Evolutionary conservation across 2,888 invertebrate species (phyloP).

Genomic region (Dyspetes luteomarginatus): DNA sequence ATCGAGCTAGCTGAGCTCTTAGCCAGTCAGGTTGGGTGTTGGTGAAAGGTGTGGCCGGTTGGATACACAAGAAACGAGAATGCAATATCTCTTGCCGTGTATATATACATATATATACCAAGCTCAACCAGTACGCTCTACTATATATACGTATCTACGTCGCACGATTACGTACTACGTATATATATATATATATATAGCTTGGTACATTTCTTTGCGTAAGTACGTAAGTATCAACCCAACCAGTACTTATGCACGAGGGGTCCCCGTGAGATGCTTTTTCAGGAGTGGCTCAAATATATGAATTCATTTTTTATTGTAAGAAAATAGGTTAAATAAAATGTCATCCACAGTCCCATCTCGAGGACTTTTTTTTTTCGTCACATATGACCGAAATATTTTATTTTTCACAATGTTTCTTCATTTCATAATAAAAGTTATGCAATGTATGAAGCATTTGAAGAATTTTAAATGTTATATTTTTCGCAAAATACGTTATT

Average conservation of each 20-base stretch:
- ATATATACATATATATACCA: not conserved
- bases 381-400: no score
- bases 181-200: conserved; percentile 3
- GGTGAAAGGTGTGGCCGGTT: conserved; percentile 82
- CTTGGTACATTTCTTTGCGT: conserved; percentile 21
- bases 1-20: conserved; percentile 57
- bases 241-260: conserved; percentile 12
- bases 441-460: no score
- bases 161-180: not conserved
- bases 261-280: not conserved
- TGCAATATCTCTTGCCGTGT: conserved; percentile 76
- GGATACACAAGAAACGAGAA: conserved; percentile 80
- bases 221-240: conserved; percentile 42
- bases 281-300: not conserved
- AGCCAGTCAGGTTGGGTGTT: conserved; percentile 74
- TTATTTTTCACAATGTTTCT: no score
- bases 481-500: no score
- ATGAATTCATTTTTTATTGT: not conserved
- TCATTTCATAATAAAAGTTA: no score
- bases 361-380: no score
- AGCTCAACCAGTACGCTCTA: no score
- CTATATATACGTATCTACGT: not conserved
- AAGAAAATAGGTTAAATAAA: no score
- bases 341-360: no score
- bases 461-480: no score